Evolutionary conservation across 2,888 invertebrate genomes (phyloP).

Genomic region (Mesorhabditis belari): DNA sequence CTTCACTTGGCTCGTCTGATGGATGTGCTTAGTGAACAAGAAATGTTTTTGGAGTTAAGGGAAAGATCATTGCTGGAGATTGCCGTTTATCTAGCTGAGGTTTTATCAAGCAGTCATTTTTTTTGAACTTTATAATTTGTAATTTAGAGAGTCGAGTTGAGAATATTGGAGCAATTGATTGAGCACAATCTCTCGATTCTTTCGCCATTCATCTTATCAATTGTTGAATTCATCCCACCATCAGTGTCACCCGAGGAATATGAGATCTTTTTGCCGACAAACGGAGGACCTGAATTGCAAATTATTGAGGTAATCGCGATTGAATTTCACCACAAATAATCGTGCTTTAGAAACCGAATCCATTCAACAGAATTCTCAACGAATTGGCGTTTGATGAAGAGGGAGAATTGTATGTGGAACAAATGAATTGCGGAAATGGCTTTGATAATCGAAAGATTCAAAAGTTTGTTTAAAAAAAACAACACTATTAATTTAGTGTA

Average conservation of each 20-base stretch:
- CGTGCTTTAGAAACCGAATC: too few species aligned
- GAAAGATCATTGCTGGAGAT: constrained; percentile 16
- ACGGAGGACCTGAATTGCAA: too few species aligned
- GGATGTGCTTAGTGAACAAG: constrained; percentile 14
- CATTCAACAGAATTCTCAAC: too few species aligned
- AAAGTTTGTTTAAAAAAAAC: background rate
- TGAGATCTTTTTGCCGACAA: too few species aligned
- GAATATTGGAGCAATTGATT: background rate
- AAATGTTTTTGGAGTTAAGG: constrained; percentile 19
- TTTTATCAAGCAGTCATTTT: background rate
- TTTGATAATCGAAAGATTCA: too few species aligned
- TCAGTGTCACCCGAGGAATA: too few species aligned
- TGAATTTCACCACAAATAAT: too few species aligned
- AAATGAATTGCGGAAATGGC: too few species aligned
- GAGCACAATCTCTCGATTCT: background rate
- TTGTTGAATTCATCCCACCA: background rate
- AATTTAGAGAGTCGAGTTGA: background rate
- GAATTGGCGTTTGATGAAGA: too few species aligned
- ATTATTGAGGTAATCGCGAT: too few species aligned
- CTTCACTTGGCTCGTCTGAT: constrained; percentile 18
- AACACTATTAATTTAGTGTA: too few species aligned
- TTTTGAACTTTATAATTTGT: background rate
- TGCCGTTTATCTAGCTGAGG: constrained; percentile 26
- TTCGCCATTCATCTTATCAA: background rate
- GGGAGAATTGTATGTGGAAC: too few species aligned